Percentiles rank a stretch among this genome's conserved stretches.
These are phyloP conservation scores for Halcyon leucocephala DNA, from an alignment of 2,797 vertebrate genomes.

Conservation along the genomic window DNA sequence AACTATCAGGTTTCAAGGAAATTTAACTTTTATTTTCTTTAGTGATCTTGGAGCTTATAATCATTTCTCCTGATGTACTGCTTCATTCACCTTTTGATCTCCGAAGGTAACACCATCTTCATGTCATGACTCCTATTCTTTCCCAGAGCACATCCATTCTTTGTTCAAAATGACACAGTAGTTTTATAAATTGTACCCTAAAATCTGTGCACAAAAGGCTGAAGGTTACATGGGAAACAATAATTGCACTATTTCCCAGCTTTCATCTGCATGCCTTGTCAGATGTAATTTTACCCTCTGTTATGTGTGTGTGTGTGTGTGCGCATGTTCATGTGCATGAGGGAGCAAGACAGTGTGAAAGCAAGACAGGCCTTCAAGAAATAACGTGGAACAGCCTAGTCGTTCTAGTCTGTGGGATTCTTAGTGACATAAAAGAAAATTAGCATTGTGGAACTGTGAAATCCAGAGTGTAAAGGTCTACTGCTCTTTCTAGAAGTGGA, in stretches of 20 bases:
- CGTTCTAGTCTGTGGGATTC: neutral
- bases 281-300: constrained; percentile 21
- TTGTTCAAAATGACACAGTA: neutral
- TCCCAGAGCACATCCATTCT: neutral
- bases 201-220: neutral
- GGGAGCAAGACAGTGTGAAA: neutral
- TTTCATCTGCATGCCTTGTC: constrained; percentile 29
- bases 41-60: neutral
- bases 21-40: neutral
- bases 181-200: neutral
- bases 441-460: neutral
- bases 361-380: neutral
- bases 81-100: neutral
- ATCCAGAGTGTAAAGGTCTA: neutral
- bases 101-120: neutral
- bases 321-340: neutral
- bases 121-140: neutral
- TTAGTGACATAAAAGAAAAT: neutral
- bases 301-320: neutral
- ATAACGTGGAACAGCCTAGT: neutral
- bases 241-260: constrained; percentile 42
- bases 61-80: neutral
- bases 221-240: neutral
- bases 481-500: neutral
- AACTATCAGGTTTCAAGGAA: neutral